Conservation (phyloP, 2,113 vertebrate genomes). For the Crocuta crocuta region DNA sequence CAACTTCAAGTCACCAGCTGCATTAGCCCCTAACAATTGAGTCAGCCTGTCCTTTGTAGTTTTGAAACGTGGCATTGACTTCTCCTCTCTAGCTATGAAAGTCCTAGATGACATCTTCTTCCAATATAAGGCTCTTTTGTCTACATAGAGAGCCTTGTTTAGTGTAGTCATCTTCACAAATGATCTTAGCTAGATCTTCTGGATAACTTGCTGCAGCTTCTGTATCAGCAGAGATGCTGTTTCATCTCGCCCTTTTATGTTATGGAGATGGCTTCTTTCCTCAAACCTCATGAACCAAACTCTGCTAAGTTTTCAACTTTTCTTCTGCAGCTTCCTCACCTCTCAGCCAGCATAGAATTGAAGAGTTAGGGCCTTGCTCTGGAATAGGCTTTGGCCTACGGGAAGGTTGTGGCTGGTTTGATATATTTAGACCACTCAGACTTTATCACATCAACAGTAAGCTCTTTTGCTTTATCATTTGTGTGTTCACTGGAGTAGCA, state of each 20-base stretch:
- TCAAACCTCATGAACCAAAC: neutral
- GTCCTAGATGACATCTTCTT: neutral
- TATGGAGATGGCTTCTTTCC: neutral
- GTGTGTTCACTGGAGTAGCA: neutral
- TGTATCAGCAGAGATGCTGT: neutral
- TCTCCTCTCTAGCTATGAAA: neutral
- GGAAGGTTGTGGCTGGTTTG: neutral
- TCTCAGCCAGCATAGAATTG: neutral
- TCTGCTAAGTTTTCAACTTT: neutral
- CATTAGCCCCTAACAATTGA: neutral
- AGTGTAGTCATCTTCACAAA: neutral
- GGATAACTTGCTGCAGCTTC: neutral
- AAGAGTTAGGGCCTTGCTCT: neutral
- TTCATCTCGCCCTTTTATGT: neutral
- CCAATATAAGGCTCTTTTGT: neutral
- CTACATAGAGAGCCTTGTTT: neutral
- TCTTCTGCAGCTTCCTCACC: neutral
- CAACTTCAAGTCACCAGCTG: neutral
- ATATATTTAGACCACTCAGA: neutral
- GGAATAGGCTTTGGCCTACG: neutral
- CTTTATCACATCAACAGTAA: neutral
- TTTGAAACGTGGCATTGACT: neutral
- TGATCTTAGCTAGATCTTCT: neutral
- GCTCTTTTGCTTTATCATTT: neutral
- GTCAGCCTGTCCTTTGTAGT: neutral